phyloP scores from a whole-genome alignment of 2,113 vertebrate species.

The Clarias batrachus region DNA sequence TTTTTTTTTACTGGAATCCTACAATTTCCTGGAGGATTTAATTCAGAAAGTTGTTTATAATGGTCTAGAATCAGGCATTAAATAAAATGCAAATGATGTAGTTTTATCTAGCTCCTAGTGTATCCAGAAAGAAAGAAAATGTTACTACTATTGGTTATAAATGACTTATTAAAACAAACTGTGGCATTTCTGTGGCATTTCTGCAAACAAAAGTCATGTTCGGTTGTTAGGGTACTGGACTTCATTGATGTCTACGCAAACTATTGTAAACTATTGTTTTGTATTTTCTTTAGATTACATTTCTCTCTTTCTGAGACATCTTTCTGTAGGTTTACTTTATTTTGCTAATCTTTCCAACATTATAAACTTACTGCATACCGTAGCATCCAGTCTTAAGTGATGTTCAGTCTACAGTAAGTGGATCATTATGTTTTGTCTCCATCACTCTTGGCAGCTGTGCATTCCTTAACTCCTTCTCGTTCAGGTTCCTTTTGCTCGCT shows the following conservation, averaged over 20 bases:
- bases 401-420: not conserved
- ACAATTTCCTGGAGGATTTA: too few relatives aligned
- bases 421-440: not conserved
- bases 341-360: not conserved
- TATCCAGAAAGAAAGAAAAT: not conserved
- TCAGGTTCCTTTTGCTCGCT: conserved; percentile 95
- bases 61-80: not conserved
- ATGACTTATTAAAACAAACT: not conserved
- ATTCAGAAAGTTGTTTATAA: not conserved
- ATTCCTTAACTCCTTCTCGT: conserved; percentile 72
- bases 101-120: not conserved
- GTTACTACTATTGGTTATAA: not conserved
- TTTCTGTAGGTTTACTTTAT: not conserved
- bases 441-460: not conserved
- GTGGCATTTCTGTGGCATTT: not conserved
- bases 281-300: not conserved
- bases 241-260: not conserved
- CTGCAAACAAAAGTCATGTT: not conserved
- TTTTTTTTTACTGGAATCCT: too few relatives aligned
- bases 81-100: not conserved
- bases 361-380: too few relatives aligned
- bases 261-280: not conserved
- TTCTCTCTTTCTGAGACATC: not conserved
- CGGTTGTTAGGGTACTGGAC: not conserved
- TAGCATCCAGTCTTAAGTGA: not conserved